Conservation (phyloP, 2,113 vertebrate genomes). For the Phodopus roborovskii region DNA sequence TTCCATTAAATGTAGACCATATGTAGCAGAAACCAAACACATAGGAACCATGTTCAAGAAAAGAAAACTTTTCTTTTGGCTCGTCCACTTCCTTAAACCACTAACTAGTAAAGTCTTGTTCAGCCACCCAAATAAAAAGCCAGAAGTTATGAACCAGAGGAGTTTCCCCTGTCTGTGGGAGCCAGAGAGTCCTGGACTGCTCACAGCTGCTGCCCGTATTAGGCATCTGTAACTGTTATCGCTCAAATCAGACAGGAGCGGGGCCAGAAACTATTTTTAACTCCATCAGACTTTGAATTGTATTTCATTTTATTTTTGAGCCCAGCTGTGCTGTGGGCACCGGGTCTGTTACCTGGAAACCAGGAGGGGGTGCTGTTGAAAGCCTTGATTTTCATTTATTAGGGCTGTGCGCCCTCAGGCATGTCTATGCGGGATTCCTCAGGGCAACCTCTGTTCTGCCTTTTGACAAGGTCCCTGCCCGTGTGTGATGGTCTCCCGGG, state of each 20-base stretch:
- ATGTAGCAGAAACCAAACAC: constrained; percentile 20
- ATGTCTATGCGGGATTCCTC: constrained; percentile 3
- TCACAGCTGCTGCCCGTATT: background rate
- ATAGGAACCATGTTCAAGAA: background rate
- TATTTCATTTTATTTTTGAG: constrained; percentile 39
- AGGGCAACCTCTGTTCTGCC: background rate
- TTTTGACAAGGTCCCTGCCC: background rate
- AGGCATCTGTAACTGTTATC: background rate
- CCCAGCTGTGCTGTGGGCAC: background rate
- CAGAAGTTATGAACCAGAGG: background rate
- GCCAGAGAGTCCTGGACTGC: background rate
- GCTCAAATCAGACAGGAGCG: constrained; percentile 41
- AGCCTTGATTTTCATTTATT: constrained; percentile 59
- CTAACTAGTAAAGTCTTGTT: background rate
- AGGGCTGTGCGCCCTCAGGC: background rate
- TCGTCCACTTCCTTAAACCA: background rate
- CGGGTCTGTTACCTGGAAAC: background rate
- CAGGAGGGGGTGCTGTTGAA: constrained; percentile 48
- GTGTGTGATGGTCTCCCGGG: background rate
- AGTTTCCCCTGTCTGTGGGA: background rate
- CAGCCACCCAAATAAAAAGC: background rate
- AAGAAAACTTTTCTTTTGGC: background rate
- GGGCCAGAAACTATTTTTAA: constrained; percentile 69
- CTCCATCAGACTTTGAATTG: constrained; percentile 20
- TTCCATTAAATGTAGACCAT: background rate